Evolutionary conservation across 1,140 invertebrate species (phyloP).

Genomic region (Pogonomyrmex barbatus): DNA sequence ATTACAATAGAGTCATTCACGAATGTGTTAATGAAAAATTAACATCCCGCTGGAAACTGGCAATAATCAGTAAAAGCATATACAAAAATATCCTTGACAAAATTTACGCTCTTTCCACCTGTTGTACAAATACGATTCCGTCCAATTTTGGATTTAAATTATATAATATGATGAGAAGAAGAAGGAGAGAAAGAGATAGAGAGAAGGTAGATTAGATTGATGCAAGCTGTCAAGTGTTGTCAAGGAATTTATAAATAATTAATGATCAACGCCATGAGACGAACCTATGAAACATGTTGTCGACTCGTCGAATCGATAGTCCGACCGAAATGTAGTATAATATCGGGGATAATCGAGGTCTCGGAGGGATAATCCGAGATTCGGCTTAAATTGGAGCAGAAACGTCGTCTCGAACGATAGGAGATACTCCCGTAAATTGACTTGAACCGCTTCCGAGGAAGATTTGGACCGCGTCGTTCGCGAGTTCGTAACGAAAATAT

Average conservation of each 20-base stretch:
- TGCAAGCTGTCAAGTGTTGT: not conserved
- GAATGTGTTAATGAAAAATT: constrained; percentile 16
- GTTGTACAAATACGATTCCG: constrained; percentile 5
- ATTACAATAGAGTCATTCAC: not conserved
- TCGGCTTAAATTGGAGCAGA: constrained; percentile 52
- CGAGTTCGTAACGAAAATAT: constrained; percentile 62
- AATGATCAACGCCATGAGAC: not conserved
- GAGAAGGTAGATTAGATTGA: constrained; percentile 32
- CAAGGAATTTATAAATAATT: constrained; percentile 48
- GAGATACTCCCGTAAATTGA: constrained; percentile 67
- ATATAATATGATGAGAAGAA: constrained; percentile 8
- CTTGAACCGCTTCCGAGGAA: constrained; percentile 47
- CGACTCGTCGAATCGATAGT: constrained; percentile 18
- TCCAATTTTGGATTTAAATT: constrained; percentile 20
- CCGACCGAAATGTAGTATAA: constrained; percentile 8
- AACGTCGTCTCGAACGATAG: constrained; percentile 45
- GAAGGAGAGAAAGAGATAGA: not conserved
- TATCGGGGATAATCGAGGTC: constrained; percentile 6
- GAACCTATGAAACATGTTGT: not conserved
- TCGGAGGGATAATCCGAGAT: constrained; percentile 46
- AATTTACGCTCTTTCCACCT: not conserved
- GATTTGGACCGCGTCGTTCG: constrained; percentile 20
- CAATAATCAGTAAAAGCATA: constrained; percentile 12
- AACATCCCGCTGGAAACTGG: not conserved
- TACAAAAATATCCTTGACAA: constrained; percentile 28